Evolutionary conservation across 1,140 invertebrate genomes (phyloP).

Genomic region (Hylaeus volcanicus): DNA sequence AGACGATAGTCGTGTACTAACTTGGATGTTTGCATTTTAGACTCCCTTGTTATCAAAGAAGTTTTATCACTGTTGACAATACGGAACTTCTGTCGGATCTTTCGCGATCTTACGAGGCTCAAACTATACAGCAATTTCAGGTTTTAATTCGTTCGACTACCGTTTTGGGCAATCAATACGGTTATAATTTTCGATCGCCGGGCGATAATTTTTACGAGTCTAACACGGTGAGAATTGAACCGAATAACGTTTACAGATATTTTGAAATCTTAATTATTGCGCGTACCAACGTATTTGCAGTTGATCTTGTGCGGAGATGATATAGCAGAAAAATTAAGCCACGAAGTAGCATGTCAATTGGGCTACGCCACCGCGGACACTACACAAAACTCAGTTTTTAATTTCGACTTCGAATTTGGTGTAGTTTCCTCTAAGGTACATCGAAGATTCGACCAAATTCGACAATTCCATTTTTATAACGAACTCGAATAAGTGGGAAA

Average conservation of each 20-base stretch:
- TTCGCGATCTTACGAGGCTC: conserved; percentile 86
- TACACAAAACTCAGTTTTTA: conserved; percentile 56
- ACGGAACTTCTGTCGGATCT: conserved; percentile 83
- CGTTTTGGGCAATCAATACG: conserved; percentile 95
- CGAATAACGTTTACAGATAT: conserved; percentile 7
- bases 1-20: not conserved
- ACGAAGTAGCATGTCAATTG: conserved; percentile 70
- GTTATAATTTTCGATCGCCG: conserved; percentile 75
- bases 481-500: no score
- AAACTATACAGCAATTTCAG: conserved; percentile 94
- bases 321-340: conserved; percentile 69
- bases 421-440: conserved; percentile 55
- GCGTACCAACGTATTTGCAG: conserved; percentile 39
- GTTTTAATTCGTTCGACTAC: conserved; percentile 93
- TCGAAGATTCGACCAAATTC: no score
- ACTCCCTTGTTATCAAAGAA: conserved; percentile 89
- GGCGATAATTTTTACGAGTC: conserved; percentile 63
- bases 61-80: conserved; percentile 83
- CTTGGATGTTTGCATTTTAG: conserved; percentile 79
- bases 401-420: conserved; percentile 56
- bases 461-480: not conserved
- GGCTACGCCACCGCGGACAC: conserved; percentile 69
- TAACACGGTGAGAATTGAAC: conserved; percentile 48
- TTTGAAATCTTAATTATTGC: not conserved
- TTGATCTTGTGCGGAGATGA: conserved; percentile 69